Conservation (phyloP, 2,888 invertebrate genomes). For the Lasioglossum pauxillum region DNA sequence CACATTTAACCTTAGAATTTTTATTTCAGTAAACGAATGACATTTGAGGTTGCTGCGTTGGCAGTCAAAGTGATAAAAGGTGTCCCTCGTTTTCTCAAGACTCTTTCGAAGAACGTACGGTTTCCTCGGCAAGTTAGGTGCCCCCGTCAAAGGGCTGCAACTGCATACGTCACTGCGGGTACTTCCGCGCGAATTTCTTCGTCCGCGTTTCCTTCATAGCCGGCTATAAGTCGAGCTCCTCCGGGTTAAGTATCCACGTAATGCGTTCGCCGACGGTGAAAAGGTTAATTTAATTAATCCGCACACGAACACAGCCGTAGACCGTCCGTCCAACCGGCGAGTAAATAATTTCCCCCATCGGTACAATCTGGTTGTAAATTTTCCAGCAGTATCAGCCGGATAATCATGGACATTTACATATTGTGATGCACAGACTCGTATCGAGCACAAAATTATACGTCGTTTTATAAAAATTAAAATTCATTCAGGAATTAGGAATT, state of each 20-base stretch:
- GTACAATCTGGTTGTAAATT: slow-evolving; percentile 42
- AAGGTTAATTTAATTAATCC: slow-evolving; percentile 65
- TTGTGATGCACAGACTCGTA: neutral
- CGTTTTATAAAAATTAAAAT: too few relatives aligned
- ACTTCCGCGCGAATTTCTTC: slow-evolving; percentile 18
- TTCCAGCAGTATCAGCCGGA: slow-evolving; percentile 23
- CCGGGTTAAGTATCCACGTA: slow-evolving; percentile 47
- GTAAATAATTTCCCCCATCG: slow-evolving; percentile 47
- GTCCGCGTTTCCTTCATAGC: slow-evolving; percentile 1
- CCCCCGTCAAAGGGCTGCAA: neutral
- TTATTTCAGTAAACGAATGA: neutral
- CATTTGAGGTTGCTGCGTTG: neutral
- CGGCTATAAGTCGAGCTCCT: neutral
- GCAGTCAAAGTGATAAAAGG: neutral
- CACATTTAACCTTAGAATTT: neutral
- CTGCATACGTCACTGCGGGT: neutral
- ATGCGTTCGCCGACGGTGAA: slow-evolving; percentile 38
- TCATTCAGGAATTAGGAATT: too few relatives aligned
- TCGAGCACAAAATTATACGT: too few relatives aligned
- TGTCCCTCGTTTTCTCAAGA: neutral
- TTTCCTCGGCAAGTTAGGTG: neutral
- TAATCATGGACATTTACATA: slow-evolving; percentile 44
- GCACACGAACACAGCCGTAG: slow-evolving; percentile 18
- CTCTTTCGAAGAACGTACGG: neutral
- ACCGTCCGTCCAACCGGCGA: slow-evolving; percentile 32